Percentiles rank a stretch among this genome's conserved stretches.
These are phyloP conservation scores for Polyommatus icarus DNA, from an alignment of 2,888 invertebrate species.

Conservation along the genomic window DNA sequence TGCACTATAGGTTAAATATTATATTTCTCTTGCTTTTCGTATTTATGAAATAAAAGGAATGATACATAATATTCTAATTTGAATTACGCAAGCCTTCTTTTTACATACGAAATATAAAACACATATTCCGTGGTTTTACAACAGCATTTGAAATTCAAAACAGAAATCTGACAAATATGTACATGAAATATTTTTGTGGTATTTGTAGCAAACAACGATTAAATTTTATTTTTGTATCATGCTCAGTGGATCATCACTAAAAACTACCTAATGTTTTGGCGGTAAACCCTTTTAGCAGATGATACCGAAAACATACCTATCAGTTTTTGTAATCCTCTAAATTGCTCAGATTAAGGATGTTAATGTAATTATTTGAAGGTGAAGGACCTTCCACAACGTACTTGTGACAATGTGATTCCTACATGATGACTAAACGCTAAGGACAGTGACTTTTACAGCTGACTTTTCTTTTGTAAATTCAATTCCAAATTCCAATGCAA, in stretches of 20 bases:
- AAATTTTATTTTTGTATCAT: background rate
- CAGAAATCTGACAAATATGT: too few relatives aligned
- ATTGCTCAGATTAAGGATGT: constrained; percentile 12
- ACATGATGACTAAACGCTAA: constrained; percentile 23
- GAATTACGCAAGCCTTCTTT: too few relatives aligned
- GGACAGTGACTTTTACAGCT: constrained; percentile 26
- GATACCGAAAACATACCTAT: background rate
- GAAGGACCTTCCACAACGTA: constrained; percentile 6
- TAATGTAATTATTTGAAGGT: constrained; percentile 14
- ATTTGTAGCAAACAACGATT: background rate
- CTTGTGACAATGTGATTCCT: constrained; percentile 21
- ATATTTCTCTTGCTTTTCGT: too few relatives aligned
- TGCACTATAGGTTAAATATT: too few relatives aligned
- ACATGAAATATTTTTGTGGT: background rate
- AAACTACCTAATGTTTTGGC: background rate
- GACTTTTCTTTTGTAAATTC: constrained; percentile 23
- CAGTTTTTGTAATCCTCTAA: background rate
- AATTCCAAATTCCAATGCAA: background rate
- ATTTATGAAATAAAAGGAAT: too few relatives aligned
- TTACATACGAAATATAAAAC: too few relatives aligned
- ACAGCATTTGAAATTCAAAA: too few relatives aligned
- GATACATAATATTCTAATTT: too few relatives aligned
- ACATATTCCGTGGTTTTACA: too few relatives aligned
- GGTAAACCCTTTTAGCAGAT: background rate
- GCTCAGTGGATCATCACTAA: background rate